A percentile compares a stretch with the other conserved stretches of the same genome.
These are phyloP conservation scores for Dreissena rostriformis DNA, from an alignment of 1,140 invertebrate genomes.

Conservation along the genomic window DNA sequence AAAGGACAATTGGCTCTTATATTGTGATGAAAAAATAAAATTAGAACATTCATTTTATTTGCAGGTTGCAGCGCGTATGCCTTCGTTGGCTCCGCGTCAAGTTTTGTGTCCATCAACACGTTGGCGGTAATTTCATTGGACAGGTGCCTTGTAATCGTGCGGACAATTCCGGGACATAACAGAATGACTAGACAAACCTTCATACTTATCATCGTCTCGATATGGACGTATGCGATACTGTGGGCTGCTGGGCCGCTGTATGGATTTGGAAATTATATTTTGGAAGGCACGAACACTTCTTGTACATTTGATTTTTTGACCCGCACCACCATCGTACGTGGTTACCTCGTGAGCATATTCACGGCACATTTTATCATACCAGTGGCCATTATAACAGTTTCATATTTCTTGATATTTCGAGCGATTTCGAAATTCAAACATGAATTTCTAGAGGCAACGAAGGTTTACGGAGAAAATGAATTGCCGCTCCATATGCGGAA, in stretches of 20 bases:
- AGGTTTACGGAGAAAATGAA: not conserved
- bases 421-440: not conserved
- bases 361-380: slow-evolving; percentile 29
- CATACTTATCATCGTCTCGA: not conserved
- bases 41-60: not conserved
- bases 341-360: slow-evolving; percentile 18
- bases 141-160: slow-evolving; percentile 2
- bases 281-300: slow-evolving; percentile 31
- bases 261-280: slow-evolving; percentile 23
- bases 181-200: not conserved
- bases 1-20: too few relatives aligned
- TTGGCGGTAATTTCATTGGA: slow-evolving; percentile 27
- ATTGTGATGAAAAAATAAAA: too few relatives aligned
- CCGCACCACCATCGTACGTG: not conserved
- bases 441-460: slow-evolving; percentile 5
- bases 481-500: slow-evolving; percentile 8
- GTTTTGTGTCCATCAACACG: slow-evolving; percentile 39
- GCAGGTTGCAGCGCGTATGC: slow-evolving; percentile 19
- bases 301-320: slow-evolving; percentile 40
- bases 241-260: slow-evolving; percentile 5
- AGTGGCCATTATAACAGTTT: not conserved
- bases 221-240: slow-evolving; percentile 16
- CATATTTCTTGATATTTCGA: slow-evolving; percentile 18
- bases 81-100: slow-evolving; percentile 19
- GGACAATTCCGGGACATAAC: slow-evolving; percentile 11